phyloP scores from a whole-genome alignment of 2,888 invertebrate genomes.

The Eulithis prunata region DNA sequence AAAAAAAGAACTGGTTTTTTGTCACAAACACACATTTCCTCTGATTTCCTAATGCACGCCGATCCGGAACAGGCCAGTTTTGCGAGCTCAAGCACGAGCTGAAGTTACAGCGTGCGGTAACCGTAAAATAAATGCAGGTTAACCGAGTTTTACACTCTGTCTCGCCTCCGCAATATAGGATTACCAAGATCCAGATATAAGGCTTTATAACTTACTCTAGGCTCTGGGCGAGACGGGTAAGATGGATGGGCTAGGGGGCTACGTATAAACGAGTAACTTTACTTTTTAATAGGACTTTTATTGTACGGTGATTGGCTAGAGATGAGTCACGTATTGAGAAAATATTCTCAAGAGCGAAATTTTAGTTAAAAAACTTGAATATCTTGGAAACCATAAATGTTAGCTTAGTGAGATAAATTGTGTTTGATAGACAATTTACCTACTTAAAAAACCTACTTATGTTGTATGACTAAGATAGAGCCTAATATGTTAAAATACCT shows the following conservation, averaged over 20 bases:
- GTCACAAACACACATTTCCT: conserved; percentile 8
- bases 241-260: conserved; percentile 4
- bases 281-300: too few relatives aligned
- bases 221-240: conserved; percentile 1
- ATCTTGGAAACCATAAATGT: too few relatives aligned
- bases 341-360: too few relatives aligned
- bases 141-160: conserved; percentile 29
- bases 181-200: conserved; percentile 29
- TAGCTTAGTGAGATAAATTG: too few relatives aligned
- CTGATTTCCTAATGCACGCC: conserved; percentile 10
- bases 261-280: background rate
- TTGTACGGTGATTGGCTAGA: too few relatives aligned
- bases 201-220: conserved; percentile 24
- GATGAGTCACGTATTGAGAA: too few relatives aligned
- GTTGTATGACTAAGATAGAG: too few relatives aligned
- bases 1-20: background rate
- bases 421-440: too few relatives aligned
- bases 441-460: too few relatives aligned
- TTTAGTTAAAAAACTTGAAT: too few relatives aligned
- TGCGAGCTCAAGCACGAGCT: conserved; percentile 17
- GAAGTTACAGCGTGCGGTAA: conserved; percentile 28
- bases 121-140: conserved; percentile 31
- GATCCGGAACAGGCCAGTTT: conserved; percentile 17
- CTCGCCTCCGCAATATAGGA: conserved; percentile 29
- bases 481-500: too few relatives aligned